Evolutionary conservation across 2,797 vertebrate genomes (phyloP).

Genomic region (Lindbergichthys nudifrons): DNA sequence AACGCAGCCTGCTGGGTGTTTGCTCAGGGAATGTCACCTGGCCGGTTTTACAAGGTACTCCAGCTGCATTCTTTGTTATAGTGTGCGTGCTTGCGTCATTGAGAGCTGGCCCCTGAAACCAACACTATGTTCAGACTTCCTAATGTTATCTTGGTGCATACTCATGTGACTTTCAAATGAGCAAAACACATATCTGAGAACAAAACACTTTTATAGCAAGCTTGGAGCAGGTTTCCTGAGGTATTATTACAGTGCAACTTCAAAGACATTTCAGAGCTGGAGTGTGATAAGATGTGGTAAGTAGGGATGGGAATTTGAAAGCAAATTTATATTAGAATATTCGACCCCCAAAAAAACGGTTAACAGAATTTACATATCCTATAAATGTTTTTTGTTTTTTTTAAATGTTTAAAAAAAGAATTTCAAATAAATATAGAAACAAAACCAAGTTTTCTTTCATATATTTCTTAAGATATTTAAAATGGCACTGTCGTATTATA

Average conservation of each 20-base stretch:
- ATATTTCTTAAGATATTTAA: no score
- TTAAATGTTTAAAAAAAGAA: no score
- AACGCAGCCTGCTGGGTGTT: constrained; percentile 9
- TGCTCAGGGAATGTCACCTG: constrained; percentile 56
- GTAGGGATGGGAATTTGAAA: background rate
- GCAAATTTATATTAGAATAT: background rate
- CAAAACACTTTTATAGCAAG: background rate
- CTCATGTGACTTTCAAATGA: constrained; percentile 15
- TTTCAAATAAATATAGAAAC: no score
- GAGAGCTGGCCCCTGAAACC: constrained; percentile 24
- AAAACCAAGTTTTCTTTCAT: no score
- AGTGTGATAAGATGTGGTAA: background rate
- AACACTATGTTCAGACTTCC: constrained; percentile 1
- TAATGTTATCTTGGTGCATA: no score
- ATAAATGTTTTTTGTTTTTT: no score
- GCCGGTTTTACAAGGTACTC: constrained; percentile 55
- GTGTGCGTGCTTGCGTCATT: constrained; percentile 23
- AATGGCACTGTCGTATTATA: no score
- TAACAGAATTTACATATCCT: no score
- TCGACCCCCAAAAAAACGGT: no score
- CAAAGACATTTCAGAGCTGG: background rate
- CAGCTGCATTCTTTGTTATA: constrained; percentile 53
- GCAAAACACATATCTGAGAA: background rate
- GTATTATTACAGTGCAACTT: background rate
- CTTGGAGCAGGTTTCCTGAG: background rate